A percentile compares a stretch with the other conserved stretches of the same genome.
Conservation (phyloP, 2,888 invertebrate species). For the Eupsilia transversa region DNA sequence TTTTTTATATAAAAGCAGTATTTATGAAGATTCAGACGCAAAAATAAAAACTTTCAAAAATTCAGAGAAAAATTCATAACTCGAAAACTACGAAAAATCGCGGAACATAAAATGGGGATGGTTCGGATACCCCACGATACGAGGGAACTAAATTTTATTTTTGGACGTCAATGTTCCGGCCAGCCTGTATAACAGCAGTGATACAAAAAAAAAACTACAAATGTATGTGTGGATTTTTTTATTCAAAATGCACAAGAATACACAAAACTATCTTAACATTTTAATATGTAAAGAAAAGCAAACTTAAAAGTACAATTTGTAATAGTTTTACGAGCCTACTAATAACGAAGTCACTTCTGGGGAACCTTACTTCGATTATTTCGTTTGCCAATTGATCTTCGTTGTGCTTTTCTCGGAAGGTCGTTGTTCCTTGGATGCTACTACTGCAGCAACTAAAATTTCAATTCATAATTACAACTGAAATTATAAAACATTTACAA, state of each 20-base stretch:
- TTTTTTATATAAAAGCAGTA: no score
- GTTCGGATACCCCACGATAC: no score
- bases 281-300: neutral
- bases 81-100: no score
- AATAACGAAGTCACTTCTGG: neutral
- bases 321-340: neutral
- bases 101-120: no score
- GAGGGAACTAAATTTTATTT: no score
- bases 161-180: no score
- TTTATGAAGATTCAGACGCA: no score
- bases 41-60: no score
- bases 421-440: neutral
- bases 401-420: conserved; percentile 36
- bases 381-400: conserved; percentile 66
- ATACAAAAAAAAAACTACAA: neutral
- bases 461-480: neutral
- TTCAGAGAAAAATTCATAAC: no score
- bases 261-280: neutral
- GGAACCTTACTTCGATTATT: neutral
- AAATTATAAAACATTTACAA: neutral
- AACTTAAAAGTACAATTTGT: neutral
- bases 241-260: neutral
- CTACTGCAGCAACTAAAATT: conserved; percentile 8
- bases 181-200: neutral
- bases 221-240: neutral